Conservation (phyloP, 2,888 invertebrate species). For the Seira musarum region DNA sequence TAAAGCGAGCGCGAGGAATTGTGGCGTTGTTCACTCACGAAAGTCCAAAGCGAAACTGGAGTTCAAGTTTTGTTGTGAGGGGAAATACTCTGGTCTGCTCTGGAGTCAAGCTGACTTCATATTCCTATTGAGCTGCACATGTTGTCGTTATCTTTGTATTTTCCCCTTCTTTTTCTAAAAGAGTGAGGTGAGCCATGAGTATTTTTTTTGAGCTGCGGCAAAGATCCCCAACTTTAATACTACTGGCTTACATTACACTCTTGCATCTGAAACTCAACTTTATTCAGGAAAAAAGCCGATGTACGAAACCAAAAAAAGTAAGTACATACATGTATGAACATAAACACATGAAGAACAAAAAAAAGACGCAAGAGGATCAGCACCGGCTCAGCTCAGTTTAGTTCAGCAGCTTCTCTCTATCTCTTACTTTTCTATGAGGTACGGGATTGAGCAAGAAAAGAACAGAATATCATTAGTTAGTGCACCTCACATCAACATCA, state of each 20-base stretch:
- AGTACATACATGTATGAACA: no score
- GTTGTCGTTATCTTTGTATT: background rate
- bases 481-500: no score
- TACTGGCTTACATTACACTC: background rate
- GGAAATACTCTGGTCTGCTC: background rate
- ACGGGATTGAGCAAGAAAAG: no score
- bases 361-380: no score
- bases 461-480: no score
- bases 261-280: background rate
- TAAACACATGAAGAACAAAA: no score
- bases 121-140: no score
- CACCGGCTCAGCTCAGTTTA: no score
- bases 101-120: background rate
- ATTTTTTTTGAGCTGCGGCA: background rate
- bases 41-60: background rate
- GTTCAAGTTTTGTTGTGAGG: background rate
- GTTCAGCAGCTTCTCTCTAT: no score
- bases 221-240: background rate
- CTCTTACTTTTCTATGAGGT: no score
- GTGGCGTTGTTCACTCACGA: no score
- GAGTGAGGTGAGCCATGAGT: background rate
- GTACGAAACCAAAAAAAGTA: background rate
- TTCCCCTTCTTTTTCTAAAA: background rate
- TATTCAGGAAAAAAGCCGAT: background rate
- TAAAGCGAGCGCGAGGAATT: no score